Percentiles rank a stretch among this genome's conserved stretches.
phyloP scores from a whole-genome alignment of 2,113 vertebrate genomes.

The Erythrocebus patas region DNA sequence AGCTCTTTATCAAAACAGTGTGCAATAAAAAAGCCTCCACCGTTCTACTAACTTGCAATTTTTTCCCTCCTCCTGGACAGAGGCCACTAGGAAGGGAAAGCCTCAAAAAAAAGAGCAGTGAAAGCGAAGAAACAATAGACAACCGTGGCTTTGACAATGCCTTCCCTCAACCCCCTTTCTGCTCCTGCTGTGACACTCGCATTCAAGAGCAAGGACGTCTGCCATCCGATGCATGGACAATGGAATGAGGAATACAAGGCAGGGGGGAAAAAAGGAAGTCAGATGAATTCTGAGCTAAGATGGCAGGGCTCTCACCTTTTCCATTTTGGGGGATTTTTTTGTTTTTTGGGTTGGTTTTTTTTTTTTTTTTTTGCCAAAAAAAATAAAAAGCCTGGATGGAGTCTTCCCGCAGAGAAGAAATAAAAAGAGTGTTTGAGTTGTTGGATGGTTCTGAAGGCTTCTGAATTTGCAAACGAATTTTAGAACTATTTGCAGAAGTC shows the following conservation, averaged over 20 bases:
- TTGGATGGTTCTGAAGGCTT: conserved; percentile 82
- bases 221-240: conserved; percentile 82
- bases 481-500: conserved; percentile 83
- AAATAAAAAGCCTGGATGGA: conserved; percentile 81
- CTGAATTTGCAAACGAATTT: conserved; percentile 82
- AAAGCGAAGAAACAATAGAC: conserved; percentile 84
- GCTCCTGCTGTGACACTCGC: conserved; percentile 83
- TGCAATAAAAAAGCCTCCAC: conserved; percentile 69
- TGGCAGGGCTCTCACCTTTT: conserved; percentile 85
- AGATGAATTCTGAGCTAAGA: conserved; percentile 84
- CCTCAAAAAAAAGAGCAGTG: conserved; percentile 73
- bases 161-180: conserved; percentile 77
- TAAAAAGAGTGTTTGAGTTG: conserved; percentile 83
- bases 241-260: conserved; percentile 82
- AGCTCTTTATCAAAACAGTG: conserved; percentile 84
- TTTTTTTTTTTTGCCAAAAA: conserved; percentile 62
- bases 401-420: conserved; percentile 82
- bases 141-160: conserved; percentile 84
- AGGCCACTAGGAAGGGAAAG: conserved; percentile 82
- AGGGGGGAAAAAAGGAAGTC: conserved; percentile 75
- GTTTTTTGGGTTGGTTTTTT: conserved; percentile 22
- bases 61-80: conserved; percentile 82
- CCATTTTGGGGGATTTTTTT: conserved; percentile 31
- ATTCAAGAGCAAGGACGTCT: conserved; percentile 82
- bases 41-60: conserved; percentile 75